Evolutionary conservation across 2,888 invertebrate species (phyloP).

Genomic region (Oligia latruncula): DNA sequence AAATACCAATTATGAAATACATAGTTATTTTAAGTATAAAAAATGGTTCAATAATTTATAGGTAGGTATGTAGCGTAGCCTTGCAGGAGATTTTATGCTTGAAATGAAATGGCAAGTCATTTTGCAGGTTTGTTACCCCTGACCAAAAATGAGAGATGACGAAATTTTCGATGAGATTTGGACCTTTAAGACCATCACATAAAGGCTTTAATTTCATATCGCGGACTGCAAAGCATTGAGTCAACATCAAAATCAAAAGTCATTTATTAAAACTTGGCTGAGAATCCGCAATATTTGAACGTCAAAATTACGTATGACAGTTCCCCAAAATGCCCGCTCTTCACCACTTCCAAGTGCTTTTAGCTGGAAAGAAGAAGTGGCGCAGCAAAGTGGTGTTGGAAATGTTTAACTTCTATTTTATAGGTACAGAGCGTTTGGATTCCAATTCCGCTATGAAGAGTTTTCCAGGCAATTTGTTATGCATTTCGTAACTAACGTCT

Average conservation of each 20-base stretch:
- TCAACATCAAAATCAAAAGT: not conserved
- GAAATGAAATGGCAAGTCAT: conserved; percentile 1
- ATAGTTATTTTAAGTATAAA: conserved; percentile 22
- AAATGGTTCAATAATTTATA: conserved; percentile 16
- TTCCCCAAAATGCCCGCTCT: not conserved
- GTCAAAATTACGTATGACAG: not conserved
- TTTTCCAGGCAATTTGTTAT: not conserved
- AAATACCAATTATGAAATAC: conserved; percentile 43
- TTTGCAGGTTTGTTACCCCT: not conserved
- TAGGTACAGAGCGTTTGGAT: not conserved
- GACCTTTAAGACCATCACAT: not conserved
- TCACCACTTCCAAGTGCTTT: not conserved
- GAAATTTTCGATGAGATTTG: not conserved
- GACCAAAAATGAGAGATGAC: not conserved
- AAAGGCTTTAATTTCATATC: not conserved
- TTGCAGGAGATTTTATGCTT: conserved; percentile 12
- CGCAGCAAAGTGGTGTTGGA: not conserved
- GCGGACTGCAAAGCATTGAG: not conserved
- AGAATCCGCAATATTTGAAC: not conserved
- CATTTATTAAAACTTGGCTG: not conserved
- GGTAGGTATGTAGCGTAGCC: not conserved
- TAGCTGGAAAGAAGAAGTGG: not conserved
- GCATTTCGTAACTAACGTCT: conserved; percentile 9
- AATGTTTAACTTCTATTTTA: not conserved
- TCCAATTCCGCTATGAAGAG: not conserved